A percentile compares a stretch with the other conserved stretches of the same genome.
phyloP scores from a whole-genome alignment of 2,888 invertebrate species.

The Myopa tessellatipennis region DNA sequence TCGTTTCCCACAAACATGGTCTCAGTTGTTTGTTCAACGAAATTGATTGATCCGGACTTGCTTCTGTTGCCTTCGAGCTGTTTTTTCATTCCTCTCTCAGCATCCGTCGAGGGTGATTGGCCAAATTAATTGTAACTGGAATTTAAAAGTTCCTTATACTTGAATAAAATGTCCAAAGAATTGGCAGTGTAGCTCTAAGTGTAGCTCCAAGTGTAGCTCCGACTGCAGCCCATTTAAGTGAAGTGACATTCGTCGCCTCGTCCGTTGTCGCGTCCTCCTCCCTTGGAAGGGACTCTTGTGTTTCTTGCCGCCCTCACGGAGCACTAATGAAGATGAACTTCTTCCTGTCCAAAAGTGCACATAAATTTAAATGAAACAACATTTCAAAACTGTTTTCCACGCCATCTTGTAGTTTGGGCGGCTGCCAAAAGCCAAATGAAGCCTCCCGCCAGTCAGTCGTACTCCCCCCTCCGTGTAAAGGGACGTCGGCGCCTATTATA shows the following conservation, averaged over 20 bases:
- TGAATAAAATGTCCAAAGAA: too few relatives aligned
- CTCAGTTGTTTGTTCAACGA: background rate
- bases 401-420: constrained; percentile 13
- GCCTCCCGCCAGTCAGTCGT: background rate
- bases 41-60: background rate
- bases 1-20: too few relatives aligned
- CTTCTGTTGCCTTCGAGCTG: background rate
- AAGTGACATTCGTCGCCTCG: too few relatives aligned
- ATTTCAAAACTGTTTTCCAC: background rate
- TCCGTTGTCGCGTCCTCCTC: too few relatives aligned
- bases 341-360: constrained; percentile 28
- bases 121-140: too few relatives aligned
- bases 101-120: background rate
- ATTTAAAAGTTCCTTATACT: too few relatives aligned
- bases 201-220: too few relatives aligned
- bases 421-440: constrained; percentile 33
- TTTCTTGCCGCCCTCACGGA: background rate
- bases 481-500: constrained; percentile 18
- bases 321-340: constrained; percentile 26
- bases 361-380: constrained; percentile 27
- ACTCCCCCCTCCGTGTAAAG: background rate
- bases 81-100: background rate
- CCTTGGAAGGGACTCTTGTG: too few relatives aligned
- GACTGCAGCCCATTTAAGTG: too few relatives aligned
- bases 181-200: too few relatives aligned